Conservation (phyloP, 2,888 invertebrate species). For the Microchrysa polita region DNA sequence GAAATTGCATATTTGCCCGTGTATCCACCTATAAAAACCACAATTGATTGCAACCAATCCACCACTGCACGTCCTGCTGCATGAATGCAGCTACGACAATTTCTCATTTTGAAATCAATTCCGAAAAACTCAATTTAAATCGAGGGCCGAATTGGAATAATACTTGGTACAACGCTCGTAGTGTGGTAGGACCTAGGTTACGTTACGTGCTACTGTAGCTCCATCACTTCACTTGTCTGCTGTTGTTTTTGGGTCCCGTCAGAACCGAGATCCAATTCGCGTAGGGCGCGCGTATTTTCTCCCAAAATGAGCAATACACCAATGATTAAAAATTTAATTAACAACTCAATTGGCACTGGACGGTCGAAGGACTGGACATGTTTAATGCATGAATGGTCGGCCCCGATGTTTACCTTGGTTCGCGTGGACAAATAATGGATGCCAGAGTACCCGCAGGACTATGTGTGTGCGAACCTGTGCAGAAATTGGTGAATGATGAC, state of each 20-base stretch:
- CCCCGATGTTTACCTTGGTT: background rate
- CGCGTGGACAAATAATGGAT: background rate
- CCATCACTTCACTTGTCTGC: too few relatives aligned
- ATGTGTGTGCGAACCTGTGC: too few relatives aligned
- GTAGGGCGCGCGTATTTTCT: too few relatives aligned
- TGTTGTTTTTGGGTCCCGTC: too few relatives aligned
- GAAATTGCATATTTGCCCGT: too few relatives aligned
- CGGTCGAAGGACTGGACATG: too few relatives aligned
- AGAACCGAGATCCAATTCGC: too few relatives aligned
- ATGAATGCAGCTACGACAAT: background rate
- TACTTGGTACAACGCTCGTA: background rate
- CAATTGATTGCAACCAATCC: background rate
- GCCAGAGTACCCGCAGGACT: background rate
- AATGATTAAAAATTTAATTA: conserved; percentile 32
- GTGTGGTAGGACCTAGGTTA: background rate
- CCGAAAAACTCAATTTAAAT: background rate
- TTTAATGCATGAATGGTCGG: background rate
- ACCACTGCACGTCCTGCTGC: background rate
- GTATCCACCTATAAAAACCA: too few relatives aligned
- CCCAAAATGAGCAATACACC: conserved; percentile 4
- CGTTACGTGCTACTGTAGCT: too few relatives aligned
- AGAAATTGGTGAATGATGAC: too few relatives aligned
- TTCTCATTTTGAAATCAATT: background rate
- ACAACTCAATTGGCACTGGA: background rate
- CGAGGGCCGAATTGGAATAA: background rate